Evolutionary conservation across 2,797 vertebrate species (phyloP).

Genomic region (Emys orbicularis): DNA sequence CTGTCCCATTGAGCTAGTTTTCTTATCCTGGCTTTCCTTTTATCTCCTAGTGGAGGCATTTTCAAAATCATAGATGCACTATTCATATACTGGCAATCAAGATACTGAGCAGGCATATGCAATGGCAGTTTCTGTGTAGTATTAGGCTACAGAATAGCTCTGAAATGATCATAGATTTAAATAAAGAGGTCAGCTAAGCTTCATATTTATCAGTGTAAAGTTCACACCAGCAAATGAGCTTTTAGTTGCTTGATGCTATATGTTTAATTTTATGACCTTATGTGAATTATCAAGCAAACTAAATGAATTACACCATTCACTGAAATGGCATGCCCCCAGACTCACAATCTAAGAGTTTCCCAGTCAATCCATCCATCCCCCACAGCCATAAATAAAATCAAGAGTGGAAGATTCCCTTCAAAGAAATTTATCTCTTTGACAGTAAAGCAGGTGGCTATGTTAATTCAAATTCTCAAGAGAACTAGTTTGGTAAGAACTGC

Average conservation of each 20-base stretch:
- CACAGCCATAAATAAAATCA: slow-evolving; percentile 57
- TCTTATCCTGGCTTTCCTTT: not conserved
- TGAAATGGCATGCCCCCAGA: slow-evolving; percentile 36
- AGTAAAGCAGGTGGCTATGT: slow-evolving; percentile 72
- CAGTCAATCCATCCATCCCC: slow-evolving; percentile 57
- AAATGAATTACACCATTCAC: slow-evolving; percentile 24
- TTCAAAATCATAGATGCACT: slow-evolving; percentile 1
- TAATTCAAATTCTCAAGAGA: slow-evolving; percentile 67
- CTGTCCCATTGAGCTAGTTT: not conserved
- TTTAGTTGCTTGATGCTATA: not conserved
- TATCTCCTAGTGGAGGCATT: not conserved
- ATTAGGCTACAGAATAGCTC: slow-evolving; percentile 33
- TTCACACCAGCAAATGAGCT: not conserved
- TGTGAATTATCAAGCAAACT: slow-evolving; percentile 48
- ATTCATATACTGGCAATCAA: slow-evolving; percentile 28
- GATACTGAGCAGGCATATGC: slow-evolving; percentile 20
- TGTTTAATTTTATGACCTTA: slow-evolving; percentile 25
- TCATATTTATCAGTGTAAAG: not conserved
- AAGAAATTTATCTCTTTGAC: slow-evolving; percentile 77
- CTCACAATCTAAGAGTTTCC: slow-evolving; percentile 43
- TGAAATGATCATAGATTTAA: slow-evolving; percentile 19
- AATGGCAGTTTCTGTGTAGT: not conserved
- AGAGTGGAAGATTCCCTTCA: slow-evolving; percentile 70
- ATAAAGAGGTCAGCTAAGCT: not conserved
- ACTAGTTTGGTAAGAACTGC: slow-evolving; percentile 69